A percentile compares a stretch with the other conserved stretches of the same genome.
Conservation (phyloP, 2,113 vertebrate species). For the Tetrao urogallus region DNA sequence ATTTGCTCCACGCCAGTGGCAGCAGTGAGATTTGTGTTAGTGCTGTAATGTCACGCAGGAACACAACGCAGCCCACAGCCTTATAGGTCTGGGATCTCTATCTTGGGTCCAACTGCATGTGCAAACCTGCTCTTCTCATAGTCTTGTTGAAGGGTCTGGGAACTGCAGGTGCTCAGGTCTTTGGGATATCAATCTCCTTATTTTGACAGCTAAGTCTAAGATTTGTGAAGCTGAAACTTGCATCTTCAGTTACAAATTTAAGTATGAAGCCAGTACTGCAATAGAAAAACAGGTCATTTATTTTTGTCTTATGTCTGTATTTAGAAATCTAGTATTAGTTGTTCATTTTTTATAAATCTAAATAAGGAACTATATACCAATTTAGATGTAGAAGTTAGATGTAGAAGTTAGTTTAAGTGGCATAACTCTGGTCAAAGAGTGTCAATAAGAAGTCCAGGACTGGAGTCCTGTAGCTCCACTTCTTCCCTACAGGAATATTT, state of each 20-base stretch:
- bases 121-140: background rate
- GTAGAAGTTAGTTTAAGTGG: background rate
- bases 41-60: background rate
- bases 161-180: background rate
- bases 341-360: background rate
- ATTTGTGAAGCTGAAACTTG: background rate
- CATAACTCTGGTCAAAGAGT: background rate
- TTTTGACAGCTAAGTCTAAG: background rate
- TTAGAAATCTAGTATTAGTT: constrained; percentile 16
- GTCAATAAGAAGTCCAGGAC: background rate
- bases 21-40: background rate
- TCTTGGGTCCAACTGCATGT: background rate
- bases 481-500: background rate
- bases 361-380: background rate
- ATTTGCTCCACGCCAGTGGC: background rate
- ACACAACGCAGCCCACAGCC: background rate
- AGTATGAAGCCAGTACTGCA: background rate
- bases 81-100: background rate
- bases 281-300: constrained; percentile 14
- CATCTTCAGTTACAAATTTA: background rate
- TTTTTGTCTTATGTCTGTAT: constrained; percentile 26
- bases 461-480: background rate
- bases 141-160: background rate
- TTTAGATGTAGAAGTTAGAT: background rate
- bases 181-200: background rate